Conservation (phyloP, 2,797 vertebrate species). For the Rhincodon typus region DNA sequence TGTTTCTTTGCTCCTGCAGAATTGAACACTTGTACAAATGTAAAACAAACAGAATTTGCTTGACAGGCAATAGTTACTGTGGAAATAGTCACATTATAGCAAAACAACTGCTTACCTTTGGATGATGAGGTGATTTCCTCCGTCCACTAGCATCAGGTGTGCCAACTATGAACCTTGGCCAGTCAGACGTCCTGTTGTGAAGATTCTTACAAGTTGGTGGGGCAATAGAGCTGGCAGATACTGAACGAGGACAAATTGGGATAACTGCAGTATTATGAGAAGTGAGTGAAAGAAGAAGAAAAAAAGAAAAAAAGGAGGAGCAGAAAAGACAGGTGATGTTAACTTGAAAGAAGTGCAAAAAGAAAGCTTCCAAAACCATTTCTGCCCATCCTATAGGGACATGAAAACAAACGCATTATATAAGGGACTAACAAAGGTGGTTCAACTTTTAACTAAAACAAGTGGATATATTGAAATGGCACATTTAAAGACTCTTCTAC, state of each 20-base stretch:
- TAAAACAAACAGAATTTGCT: background rate
- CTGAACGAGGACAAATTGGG: conserved; percentile 99
- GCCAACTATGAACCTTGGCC: conserved; percentile 65
- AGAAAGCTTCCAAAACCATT: conserved; percentile 49
- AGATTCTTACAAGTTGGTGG: conserved; percentile 79
- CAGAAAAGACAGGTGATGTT: conserved; percentile 57
- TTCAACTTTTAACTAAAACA: background rate
- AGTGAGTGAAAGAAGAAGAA: conserved; percentile 45
- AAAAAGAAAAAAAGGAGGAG: conserved; percentile 43
- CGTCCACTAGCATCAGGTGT: conserved; percentile 55
- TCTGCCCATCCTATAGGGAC: conserved; percentile 39
- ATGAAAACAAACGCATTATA: background rate
- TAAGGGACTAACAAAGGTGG: background rate
- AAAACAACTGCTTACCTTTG: conserved; percentile 48
- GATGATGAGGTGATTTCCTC: conserved; percentile 56
- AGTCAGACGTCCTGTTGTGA: conserved; percentile 65
- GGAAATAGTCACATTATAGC: background rate
- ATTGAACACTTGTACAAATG: background rate
- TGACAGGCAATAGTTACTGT: background rate
- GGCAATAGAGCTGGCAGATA: conserved; percentile 89
- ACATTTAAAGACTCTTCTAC: background rate
- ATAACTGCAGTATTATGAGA: conserved; percentile 64
- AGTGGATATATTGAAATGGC: background rate
- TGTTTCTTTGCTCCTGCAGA: background rate
- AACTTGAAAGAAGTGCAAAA: conserved; percentile 49